Conservation (phyloP, 2,888 invertebrate genomes). For the Cheilosia soror region DNA sequence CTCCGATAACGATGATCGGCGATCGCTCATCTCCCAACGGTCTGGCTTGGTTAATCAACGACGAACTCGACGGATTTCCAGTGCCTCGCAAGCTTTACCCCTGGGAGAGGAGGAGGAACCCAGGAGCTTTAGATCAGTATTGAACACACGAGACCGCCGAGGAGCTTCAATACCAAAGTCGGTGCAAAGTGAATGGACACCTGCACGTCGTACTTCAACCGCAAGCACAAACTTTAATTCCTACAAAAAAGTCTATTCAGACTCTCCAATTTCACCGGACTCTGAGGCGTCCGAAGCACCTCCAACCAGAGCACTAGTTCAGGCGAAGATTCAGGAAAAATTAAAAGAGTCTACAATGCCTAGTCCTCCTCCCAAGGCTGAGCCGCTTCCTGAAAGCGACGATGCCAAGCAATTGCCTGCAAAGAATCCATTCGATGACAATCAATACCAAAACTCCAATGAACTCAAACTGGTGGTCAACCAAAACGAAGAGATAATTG, state of each 20-base stretch:
- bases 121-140: conserved; percentile 74
- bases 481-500: conserved; percentile 8
- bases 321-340: conserved; percentile 83
- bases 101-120: conserved; percentile 78
- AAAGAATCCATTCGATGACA: conserved; percentile 56
- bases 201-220: conserved; percentile 77
- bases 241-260: conserved; percentile 80
- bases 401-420: conserved; percentile 40
- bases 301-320: conserved; percentile 81
- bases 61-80: conserved; percentile 80
- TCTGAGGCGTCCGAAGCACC: conserved; percentile 81
- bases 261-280: conserved; percentile 79
- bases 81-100: conserved; percentile 80
- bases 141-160: conserved; percentile 78
- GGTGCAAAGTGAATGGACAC: conserved; percentile 81
- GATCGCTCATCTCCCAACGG: conserved; percentile 82
- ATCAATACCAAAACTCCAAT: conserved; percentile 69
- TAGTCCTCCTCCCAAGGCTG: conserved; percentile 27
- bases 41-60: conserved; percentile 79
- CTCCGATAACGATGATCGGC: conserved; percentile 85
- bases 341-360: conserved; percentile 77
- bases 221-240: conserved; percentile 70
- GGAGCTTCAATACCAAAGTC: conserved; percentile 80
- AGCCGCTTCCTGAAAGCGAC: conserved; percentile 9
- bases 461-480: conserved; percentile 34